Percentiles rank a stretch among this genome's conserved stretches.
Conservation (phyloP, 2,888 invertebrate species). For the Ophraella communa region DNA sequence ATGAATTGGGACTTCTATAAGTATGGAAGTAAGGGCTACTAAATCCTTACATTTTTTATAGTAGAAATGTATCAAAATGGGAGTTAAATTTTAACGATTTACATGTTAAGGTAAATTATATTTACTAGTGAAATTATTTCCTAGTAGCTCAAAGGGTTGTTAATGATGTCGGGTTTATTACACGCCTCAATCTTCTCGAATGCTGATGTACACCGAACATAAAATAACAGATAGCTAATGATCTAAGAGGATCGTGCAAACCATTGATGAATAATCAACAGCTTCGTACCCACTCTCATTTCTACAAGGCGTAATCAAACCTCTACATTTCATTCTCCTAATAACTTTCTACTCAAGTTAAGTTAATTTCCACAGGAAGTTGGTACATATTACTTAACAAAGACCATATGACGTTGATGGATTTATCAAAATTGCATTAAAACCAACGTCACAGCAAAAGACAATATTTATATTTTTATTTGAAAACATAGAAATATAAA, state of each 20-base stretch:
- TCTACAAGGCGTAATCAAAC: not conserved
- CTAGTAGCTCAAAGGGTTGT: not conserved
- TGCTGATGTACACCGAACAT: not conserved
- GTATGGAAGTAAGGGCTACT: too few species aligned
- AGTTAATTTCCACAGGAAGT: not conserved
- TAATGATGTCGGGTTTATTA: not conserved
- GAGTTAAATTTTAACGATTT: not conserved
- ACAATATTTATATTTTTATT: too few species aligned
- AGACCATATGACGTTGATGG: not conserved
- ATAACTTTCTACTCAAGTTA: not conserved
- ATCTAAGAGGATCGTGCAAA: slow-evolving; percentile 11
- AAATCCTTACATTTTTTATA: too few species aligned
- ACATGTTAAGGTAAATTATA: not conserved
- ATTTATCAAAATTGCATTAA: not conserved
- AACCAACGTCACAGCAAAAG: not conserved
- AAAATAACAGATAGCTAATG: slow-evolving; percentile 14
- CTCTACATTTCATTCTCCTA: not conserved
- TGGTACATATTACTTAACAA: not conserved
- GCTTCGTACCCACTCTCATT: not conserved
- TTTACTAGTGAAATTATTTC: not conserved
- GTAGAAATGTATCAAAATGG: not conserved
- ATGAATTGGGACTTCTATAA: too few species aligned
- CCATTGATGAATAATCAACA: slow-evolving; percentile 18
- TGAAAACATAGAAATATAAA: too few species aligned
- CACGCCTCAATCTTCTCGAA: not conserved